Base-by-base conservation (phyloP, 2,888 invertebrate genomes). In the Neuroscelio doddi region DNA sequence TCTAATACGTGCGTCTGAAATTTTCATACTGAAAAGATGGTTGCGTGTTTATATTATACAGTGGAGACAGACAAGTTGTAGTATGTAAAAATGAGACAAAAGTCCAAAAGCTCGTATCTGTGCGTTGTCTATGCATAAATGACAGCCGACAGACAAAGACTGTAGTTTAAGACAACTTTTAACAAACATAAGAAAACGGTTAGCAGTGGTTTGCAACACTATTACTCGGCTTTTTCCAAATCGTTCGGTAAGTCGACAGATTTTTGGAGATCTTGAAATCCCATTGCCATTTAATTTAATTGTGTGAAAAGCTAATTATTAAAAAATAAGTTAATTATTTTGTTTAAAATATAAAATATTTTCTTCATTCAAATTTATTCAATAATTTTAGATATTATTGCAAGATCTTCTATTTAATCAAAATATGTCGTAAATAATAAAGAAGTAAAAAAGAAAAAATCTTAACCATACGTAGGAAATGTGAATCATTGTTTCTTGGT, bases 161-260 rank as follows among this genome's bases (percentile, higher is more conserved):
- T 81, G 78, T 80, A 81, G 82, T 78, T 80, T 81, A 79, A 81
- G 78, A 76, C 78, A 78, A 78, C 77, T 80, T 78, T 80, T 77
- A 80, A 80, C 78, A 77, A 77, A 79, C 74, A 78, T 74, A 73
- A 75, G 72, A 29, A 27, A 74, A 79, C 76, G 76, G 76, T 76
- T 75, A 65, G 70, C 58, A 66, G 64, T 65, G 59, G 65, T 68
- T 72, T 57, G 68, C 44, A 69, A 70, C 65, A 69, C 59, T 70
- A 69, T 64, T 59, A 67, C 69, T 71, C 72, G 76, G 68, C 74
- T 72, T 64, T 71, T 75, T 76, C 73, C 75, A 75, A 75, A 79
- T 74, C 76, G 76, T 74, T 72, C 72, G 30, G 15, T 49, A 21
- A 4, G 21, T 21, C 5, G 21, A 21, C 21, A 21, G 3, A 21